Base-by-base conservation (phyloP, 2,113 vertebrate species). In the Lamprologus callipterus region DNA sequence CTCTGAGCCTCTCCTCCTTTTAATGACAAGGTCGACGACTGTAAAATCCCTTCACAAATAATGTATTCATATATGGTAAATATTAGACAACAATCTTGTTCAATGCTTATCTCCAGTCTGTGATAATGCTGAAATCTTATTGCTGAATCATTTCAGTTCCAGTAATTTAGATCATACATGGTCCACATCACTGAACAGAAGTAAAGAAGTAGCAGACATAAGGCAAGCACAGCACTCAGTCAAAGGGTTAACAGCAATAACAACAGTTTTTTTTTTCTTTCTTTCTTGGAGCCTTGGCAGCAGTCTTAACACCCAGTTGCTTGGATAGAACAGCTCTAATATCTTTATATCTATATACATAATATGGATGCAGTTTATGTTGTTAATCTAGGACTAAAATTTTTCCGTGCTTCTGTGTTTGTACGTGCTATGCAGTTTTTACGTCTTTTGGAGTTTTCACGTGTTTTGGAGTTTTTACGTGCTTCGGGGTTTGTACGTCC, bases 101-200 rank as follows among this genome's bases (percentile, higher is more conserved):
- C 57, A 28, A 3, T 31, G 31, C 73, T 87, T 82, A 73, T 88
- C 47, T 63, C 68, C 45, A 26, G 42, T 79, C 73, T 88, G 78
- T 89, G 88, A 87, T 7, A 47, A 40, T 88, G 78, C 87, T 85
- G 73, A 78, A 82, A 86, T 88, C 58, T 83, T 78, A 73, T 60
- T 68, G 21, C 23, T 28, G 80, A 80, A 73, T 79, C 26, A 13
- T n/a, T 54, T 83, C n/a, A 65, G 60, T 21, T 37, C 60, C 6
- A 37, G 33, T 37, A 80, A 45, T 42, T 82, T 54, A 49, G 73
- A 88, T 89, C 83, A 63, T 70, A 81, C 80, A 68, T 35, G 54
- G 68, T 87, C 31, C 54, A 83, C 26, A 84, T 57, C 26, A 40
- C 63, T 73, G 80, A 81, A 82, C 55, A 86, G 37, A 83, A 49